phyloP scores from a whole-genome alignment of 2,797 vertebrate genomes.

The Dermochelys coriacea region DNA sequence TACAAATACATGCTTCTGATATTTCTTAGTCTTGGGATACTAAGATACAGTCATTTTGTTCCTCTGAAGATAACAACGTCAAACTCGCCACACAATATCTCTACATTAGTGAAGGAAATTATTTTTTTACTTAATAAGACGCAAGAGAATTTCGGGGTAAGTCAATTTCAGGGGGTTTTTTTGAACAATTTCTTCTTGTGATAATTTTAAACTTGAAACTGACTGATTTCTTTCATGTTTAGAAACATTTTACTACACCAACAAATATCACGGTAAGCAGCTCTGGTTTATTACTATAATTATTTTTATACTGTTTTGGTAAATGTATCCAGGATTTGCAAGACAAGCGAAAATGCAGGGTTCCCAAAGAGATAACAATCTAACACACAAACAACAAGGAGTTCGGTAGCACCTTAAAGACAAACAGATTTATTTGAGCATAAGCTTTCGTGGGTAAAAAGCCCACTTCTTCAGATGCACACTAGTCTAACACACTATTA shows the following conservation, averaged over 20 bases:
- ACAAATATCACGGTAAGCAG: conserved; percentile 30
- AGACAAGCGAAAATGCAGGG: not conserved
- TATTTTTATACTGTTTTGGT: not conserved
- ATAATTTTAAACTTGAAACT: not conserved
- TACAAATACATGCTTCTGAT: not conserved
- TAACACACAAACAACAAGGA: not conserved
- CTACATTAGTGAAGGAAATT: not conserved
- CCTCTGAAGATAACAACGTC: not conserved
- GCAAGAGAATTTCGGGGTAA: fast-evolving
- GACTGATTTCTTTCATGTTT: not conserved
- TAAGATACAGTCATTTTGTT: not conserved
- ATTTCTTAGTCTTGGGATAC: not conserved
- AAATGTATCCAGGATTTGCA: not conserved
- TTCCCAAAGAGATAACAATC: not conserved
- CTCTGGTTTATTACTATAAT: not conserved
- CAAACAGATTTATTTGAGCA: too few relatives aligned
- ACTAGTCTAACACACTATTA: not conserved
- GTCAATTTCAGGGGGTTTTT: fast-evolving
- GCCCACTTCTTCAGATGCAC: too few relatives aligned
- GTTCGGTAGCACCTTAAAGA: too few relatives aligned
- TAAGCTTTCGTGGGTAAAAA: too few relatives aligned
- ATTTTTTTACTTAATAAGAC: conserved; percentile 1
- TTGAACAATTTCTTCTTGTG: not conserved
- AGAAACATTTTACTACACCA: fast-evolving
- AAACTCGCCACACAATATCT: fast-evolving